phyloP scores from a whole-genome alignment of 92 coral and sea anemone species.

The Actinostola sp. region DNA sequence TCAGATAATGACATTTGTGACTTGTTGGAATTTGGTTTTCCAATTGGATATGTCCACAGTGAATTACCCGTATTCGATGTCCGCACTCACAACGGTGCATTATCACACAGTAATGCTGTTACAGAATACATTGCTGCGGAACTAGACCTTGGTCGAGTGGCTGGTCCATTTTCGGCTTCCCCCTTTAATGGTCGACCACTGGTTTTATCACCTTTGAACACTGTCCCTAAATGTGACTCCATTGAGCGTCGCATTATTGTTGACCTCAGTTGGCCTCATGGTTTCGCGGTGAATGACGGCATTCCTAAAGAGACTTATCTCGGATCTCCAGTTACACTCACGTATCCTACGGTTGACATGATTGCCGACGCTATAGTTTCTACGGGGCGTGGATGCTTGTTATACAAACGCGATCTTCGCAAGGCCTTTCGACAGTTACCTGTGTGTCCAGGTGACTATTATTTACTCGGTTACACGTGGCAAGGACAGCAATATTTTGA shows the following conservation, averaged over 20 bases:
- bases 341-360: constrained; percentile 29
- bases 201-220: constrained; percentile 45
- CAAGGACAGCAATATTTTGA: constrained; percentile 7
- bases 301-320: constrained; percentile 35
- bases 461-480: constrained; percentile 39
- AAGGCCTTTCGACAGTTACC: constrained; percentile 43
- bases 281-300: constrained; percentile 47
- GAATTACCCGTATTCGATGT: constrained; percentile 3
- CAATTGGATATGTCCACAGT: constrained; percentile 14
- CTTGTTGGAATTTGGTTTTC: constrained; percentile 34
- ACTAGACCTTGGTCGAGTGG: background rate
- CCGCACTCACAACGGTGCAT: constrained; percentile 22
- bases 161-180: background rate
- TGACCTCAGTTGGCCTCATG: constrained; percentile 41
- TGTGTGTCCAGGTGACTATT: constrained; percentile 33
- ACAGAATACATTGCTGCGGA: background rate
- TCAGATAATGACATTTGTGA: constrained; percentile 29
- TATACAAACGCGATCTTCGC: constrained; percentile 36
- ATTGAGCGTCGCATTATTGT: constrained; percentile 30
- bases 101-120: background rate
- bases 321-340: constrained; percentile 27
- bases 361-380: constrained; percentile 33
- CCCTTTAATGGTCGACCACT: background rate
- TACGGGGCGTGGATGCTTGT: constrained; percentile 24
- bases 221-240: constrained; percentile 32